These are phyloP conservation scores for Cygnus atratus DNA, from an alignment of 2,113 vertebrate genomes.

Conservation along the genomic window DNA sequence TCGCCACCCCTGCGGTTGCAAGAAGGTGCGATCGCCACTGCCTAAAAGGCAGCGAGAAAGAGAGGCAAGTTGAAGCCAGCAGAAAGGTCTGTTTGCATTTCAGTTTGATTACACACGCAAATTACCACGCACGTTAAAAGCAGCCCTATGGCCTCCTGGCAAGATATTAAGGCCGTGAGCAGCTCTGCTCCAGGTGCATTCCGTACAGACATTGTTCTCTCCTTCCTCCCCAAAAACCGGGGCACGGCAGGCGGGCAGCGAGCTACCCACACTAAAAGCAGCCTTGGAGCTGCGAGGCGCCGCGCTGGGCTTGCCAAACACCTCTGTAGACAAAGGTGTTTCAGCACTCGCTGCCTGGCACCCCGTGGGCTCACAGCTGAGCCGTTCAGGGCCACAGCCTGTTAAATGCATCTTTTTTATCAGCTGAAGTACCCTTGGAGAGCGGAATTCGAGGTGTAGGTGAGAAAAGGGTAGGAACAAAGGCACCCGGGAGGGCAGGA, in stretches of 20 bases:
- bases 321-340: not conserved
- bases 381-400: not conserved
- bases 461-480: not conserved
- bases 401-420: not conserved
- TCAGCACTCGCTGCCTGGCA: not conserved
- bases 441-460: not conserved
- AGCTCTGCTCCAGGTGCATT: not conserved
- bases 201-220: not conserved
- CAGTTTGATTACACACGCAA: not conserved
- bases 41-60: not conserved
- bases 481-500: not conserved
- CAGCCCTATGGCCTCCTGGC: not conserved
- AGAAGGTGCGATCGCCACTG: not conserved
- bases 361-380: not conserved
- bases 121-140: not conserved
- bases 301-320: rapidly evolving
- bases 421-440: not conserved
- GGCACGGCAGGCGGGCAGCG: not conserved
- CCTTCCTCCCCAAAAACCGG: not conserved
- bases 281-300: too few species aligned
- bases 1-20: not conserved
- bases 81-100: not conserved
- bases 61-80: not conserved
- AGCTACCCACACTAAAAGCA: not conserved
- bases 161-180: not conserved